phyloP scores from a whole-genome alignment of 2,888 invertebrate genomes.

The Drosophila pseudotalamancana region DNA sequence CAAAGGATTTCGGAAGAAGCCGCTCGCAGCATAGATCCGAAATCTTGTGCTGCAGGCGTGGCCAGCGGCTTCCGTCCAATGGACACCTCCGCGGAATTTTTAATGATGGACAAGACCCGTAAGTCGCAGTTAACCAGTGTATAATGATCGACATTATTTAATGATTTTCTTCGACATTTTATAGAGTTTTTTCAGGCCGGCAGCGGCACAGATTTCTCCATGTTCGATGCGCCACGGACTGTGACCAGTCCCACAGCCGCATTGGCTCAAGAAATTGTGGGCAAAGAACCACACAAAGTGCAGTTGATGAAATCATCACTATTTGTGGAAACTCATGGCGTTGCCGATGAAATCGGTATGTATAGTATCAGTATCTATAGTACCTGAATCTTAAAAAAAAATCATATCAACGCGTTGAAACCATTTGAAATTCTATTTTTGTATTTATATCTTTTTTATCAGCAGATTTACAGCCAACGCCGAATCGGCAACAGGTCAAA shows the following conservation, averaged over 20 bases:
- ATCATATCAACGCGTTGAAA: too few relatives aligned
- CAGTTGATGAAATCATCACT: constrained; percentile 94
- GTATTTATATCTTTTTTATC: neutral
- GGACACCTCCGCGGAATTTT: constrained; percentile 79
- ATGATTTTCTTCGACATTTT: neutral
- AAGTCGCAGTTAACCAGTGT: constrained; percentile 4
- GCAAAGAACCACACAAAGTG: constrained; percentile 88
- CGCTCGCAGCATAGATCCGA: constrained; percentile 71
- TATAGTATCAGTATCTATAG: too few relatives aligned
- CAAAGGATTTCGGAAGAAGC: constrained; percentile 73
- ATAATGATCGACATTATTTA: neutral
- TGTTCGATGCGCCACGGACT: constrained; percentile 65
- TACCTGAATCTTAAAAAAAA: neutral
- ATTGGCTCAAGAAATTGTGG: constrained; percentile 86
- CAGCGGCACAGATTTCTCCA: constrained; percentile 68
- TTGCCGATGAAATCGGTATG: constrained; percentile 77
- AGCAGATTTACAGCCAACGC: constrained; percentile 9
- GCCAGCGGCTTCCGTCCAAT: constrained; percentile 67
- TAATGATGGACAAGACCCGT: constrained; percentile 82
- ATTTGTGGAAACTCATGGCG: constrained; percentile 83
- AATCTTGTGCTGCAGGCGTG: constrained; percentile 46
- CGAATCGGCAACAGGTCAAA: neutral
- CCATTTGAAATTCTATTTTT: neutral
- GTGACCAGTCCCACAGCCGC: constrained; percentile 87
- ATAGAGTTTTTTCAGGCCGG: constrained; percentile 79